Base-by-base conservation (phyloP, 2,113 vertebrate species). In the Calyptommatus sinebrachiatus region DNA sequence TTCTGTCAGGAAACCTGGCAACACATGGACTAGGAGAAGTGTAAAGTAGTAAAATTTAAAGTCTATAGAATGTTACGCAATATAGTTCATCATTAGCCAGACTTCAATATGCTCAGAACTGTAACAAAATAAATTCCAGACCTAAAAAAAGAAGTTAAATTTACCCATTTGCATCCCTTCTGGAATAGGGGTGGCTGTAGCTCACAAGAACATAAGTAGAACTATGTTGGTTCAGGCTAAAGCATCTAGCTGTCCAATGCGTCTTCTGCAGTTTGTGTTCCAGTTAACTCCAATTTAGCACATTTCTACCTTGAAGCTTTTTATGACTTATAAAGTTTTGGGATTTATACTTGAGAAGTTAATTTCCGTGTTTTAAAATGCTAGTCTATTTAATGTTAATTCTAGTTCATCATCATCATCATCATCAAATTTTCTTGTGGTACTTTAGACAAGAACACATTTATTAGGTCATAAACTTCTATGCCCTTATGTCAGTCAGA, bases 1-100 rank as follows among this genome's bases (percentile, higher is more conserved):
- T 82, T 78, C 78, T 21, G 83, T 71, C 73, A 76, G 45, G n/a
- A 60, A 78, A 1, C 53, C 87, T 78, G 16, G 4, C 70, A 8
- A 2, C 45, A 46, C 31, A 0, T 70, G 66, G 31, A 45, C 1
- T 79, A 46, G 57, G 28, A 0, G 7, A 62, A 35, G 48, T 20
- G 21, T 50, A 29, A 67, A 84, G 48, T 22, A 53, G 6, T n/a
- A 60, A 29, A 53, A 77, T 68, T 67, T 62, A 68, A 62, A 74
- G 21, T 35, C 50, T 61, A 46, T 35, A 1, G 22, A 1, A 11
- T 60, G 71, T 28, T 75, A 81, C 20, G n/a, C 14, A 8, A 50
- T 71, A n/a, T 41, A 79, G 66, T 16, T 57, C 53, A 41, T 76
- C 28, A 10, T 87, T 74, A n/a, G 31, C 80, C 24, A 76, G 46